A percentile compares a stretch with the other conserved stretches of the same genome.
phyloP scores from a whole-genome alignment of 2,113 vertebrate species.

The Atlantisia rogersi region DNA sequence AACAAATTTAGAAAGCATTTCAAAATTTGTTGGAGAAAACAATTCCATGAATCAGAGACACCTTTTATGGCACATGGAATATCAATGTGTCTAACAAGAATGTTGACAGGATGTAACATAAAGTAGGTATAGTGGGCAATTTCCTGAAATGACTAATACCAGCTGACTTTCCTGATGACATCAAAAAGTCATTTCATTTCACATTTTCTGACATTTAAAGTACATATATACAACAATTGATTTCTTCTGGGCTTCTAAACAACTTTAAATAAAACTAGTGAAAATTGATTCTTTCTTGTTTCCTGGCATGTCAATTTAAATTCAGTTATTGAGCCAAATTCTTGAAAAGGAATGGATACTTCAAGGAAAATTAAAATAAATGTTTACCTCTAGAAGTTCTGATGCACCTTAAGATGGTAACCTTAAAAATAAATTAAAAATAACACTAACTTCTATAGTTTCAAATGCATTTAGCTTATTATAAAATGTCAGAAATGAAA shows the following conservation, averaged over 20 bases:
- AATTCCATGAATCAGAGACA: not conserved
- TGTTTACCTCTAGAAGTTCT: not conserved
- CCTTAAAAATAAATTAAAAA: not conserved
- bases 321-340: not conserved
- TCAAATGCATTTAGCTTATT: not conserved
- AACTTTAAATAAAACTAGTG: constrained; percentile 21
- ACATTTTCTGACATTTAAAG: constrained; percentile 39
- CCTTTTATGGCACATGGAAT: not conserved
- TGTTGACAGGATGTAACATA: not conserved
- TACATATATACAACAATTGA: not conserved
- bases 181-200: constrained; percentile 1
- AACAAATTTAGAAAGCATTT: not conserved
- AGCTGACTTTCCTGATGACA: not conserved
- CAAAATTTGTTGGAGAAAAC: not conserved
- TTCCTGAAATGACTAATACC: not conserved
- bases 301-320: not conserved
- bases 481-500: not conserved
- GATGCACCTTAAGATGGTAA: not conserved
- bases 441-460: not conserved
- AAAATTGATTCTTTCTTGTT: constrained; percentile 16
- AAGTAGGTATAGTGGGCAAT: not conserved
- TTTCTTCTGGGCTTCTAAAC: constrained; percentile 5
- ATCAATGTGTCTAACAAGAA: not conserved
- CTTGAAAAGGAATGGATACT: not conserved
- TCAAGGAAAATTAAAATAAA: not conserved